phyloP scores from a whole-genome alignment of 1,140 invertebrate species.

The Heliconius congener region DNA sequence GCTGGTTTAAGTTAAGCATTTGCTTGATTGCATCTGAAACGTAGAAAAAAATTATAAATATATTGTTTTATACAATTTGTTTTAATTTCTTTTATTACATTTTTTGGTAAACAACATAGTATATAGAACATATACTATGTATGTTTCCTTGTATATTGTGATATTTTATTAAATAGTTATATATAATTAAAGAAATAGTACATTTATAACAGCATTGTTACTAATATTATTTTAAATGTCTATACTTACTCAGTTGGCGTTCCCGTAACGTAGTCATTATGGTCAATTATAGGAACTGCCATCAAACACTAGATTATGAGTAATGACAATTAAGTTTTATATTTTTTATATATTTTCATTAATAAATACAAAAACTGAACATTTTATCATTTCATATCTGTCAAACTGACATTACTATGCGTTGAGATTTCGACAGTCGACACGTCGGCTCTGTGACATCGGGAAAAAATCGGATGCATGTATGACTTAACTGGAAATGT shows the following conservation, averaged over 20 bases:
- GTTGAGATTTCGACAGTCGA: conserved; percentile 22
- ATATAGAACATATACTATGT: too few species aligned
- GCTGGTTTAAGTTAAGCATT: conserved; percentile 96
- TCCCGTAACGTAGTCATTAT: conserved; percentile 86
- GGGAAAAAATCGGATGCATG: background rate
- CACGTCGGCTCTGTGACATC: conserved; percentile 39
- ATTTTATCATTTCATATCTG: conserved; percentile 20
- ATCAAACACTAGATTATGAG: conserved; percentile 32
- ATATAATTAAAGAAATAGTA: background rate
- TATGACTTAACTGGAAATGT: background rate
- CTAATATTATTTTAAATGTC: background rate
- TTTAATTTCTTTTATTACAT: background rate
- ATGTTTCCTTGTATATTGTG: too few species aligned
- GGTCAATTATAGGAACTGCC: conserved; percentile 22
- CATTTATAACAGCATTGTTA: background rate
- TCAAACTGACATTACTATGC: conserved; percentile 36
- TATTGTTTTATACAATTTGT: background rate
- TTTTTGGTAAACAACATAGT: background rate
- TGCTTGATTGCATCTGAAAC: conserved; percentile 91
- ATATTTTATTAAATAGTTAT: background rate
- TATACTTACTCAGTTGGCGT: conserved; percentile 86
- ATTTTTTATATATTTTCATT: conserved; percentile 15
- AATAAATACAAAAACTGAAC: background rate
- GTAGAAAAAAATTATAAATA: background rate
- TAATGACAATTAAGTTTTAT: conserved; percentile 8